Evolutionary conservation across 2,888 invertebrate species (phyloP), one percentile per base, ranked within the genome.

Genomic region (Meganola albula): DNA sequence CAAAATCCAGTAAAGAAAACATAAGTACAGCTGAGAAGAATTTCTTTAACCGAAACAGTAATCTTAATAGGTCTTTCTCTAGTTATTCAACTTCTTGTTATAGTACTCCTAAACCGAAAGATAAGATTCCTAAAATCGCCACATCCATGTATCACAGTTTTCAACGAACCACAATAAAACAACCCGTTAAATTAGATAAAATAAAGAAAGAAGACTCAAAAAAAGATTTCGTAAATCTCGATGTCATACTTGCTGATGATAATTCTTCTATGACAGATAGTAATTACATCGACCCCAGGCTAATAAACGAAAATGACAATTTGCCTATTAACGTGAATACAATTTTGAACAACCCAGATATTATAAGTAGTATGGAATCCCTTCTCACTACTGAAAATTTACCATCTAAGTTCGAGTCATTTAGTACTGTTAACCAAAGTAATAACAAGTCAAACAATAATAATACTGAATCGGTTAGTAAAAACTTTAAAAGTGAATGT

Each of bases 291-390:
- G 89, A 90, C 62, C 89, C 89, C 13, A 76, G 86, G 51, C 78
- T 92, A 36, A 92, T 92, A 36, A 92, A 92, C 67, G 90, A 90
- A 73, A 90, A 89, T 64, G 91, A 92, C 67, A 91, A 91, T 74
- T 76, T 92, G 28, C 88, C 90, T 10, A 89, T 91, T 20, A 87
- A 85, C 54, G 84, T 87, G 10, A 85, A 82, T 44, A 87, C 82
- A 12, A 76, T 87, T 48, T 56, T 84, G 45, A 82, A 86, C 53
- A 87, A 87, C 46, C 84, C 87, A 10, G 86, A 84, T 39, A 83
- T 87, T 12, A 78, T 86, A 25, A 86, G 86, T 54, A 87, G 87
- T 49, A 82, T 85, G 78, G 87, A 87, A 60, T 87, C 87, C 30
- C 65, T 87, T 42, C 66, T 80, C 6, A 84, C 79, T 27, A 84